phyloP scores from a whole-genome alignment of 1,140 invertebrate genomes.

The Phenacoccus solenopsis region DNA sequence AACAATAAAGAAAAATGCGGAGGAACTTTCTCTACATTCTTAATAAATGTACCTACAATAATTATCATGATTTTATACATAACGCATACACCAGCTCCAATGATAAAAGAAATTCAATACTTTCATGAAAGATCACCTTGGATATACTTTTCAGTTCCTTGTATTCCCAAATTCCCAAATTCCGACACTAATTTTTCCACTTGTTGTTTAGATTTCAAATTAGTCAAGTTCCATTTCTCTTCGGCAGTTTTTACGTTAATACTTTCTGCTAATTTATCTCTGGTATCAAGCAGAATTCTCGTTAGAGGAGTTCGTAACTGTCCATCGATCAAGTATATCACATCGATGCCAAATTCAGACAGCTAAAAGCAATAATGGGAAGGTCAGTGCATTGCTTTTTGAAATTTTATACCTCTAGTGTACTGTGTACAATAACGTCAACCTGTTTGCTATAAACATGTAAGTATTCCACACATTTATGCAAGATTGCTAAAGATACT shows the following conservation, averaged over 20 bases:
- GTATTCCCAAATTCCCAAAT: constrained; percentile 41
- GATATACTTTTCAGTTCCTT: constrained; percentile 38
- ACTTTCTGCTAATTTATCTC: constrained; percentile 60
- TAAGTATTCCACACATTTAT: constrained; percentile 72
- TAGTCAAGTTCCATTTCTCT: constrained; percentile 57
- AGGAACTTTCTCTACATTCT: no score
- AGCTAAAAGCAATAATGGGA: constrained; percentile 41
- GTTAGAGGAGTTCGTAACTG: constrained; percentile 54
- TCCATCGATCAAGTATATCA: constrained; percentile 71
- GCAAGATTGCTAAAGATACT: constrained; percentile 63
- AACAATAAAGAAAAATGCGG: no score
- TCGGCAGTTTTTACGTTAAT: constrained; percentile 53
- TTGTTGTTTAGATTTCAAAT: constrained; percentile 44
- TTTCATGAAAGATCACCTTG: constrained; percentile 35
- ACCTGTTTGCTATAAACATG: constrained; percentile 61
- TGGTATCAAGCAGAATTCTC: constrained; percentile 47
- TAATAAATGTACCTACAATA: no score
- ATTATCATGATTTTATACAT: no score
- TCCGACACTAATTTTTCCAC: constrained; percentile 43
- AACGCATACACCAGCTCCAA: no score
- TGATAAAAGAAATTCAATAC: not conserved
- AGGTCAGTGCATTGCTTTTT: not conserved
- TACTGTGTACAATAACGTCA: constrained; percentile 21
- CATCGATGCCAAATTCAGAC: constrained; percentile 57
- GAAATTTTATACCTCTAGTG: not conserved